Base-by-base conservation (phyloP, 2,113 vertebrate genomes). In the Psilopsiagon aurifrons region DNA sequence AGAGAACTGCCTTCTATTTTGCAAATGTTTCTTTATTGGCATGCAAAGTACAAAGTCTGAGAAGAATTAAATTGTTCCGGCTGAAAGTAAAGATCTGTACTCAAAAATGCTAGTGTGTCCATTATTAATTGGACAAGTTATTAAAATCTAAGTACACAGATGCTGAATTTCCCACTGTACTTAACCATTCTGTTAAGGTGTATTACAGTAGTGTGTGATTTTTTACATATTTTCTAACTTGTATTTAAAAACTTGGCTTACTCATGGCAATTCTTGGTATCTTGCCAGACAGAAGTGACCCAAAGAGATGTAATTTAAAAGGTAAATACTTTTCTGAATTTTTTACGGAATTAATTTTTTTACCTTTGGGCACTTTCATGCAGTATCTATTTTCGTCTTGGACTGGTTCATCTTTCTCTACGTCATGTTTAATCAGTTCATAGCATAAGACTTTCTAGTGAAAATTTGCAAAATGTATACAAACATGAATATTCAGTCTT, bases 351-450 rank as follows among this genome's bases (percentile, higher is more conserved):
- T 31, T 70, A 25, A 84, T 28, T 73, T 57, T 57, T 59, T 59
- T 97, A 99, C 99, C 99, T 98, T 94, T 98, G 43, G 97, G 91
- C 44, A 98, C 95, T 98, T 96, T 97, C 46, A 99, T 66, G 93
- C 99, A 99, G 85, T 98, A 98, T 79, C 98, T 98, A 28, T 97
- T 97, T 88, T 95, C 92, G 83, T 98, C 98, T 93, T 98, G 97
- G 20, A 98, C 25, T 2, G 98, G 98, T 71, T 98, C 98, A 31
- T 99, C 98, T 86, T 86, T 97, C 85, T 99, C 98, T 54, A 98
- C 97, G 35, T 99, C 98, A 23, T 99, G 99, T 90, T 98, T 98
- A 86, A 99, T 97, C 55, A 99, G 96, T 15, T 98, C 96, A 74
- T 97, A 99, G 9, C 63, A 81, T 60, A 96, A 3, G 22, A 96